A percentile compares a stretch with the other conserved stretches of the same genome.
Evolutionary conservation across 2,113 vertebrate species (phyloP).

Genomic region (Mola mola): DNA sequence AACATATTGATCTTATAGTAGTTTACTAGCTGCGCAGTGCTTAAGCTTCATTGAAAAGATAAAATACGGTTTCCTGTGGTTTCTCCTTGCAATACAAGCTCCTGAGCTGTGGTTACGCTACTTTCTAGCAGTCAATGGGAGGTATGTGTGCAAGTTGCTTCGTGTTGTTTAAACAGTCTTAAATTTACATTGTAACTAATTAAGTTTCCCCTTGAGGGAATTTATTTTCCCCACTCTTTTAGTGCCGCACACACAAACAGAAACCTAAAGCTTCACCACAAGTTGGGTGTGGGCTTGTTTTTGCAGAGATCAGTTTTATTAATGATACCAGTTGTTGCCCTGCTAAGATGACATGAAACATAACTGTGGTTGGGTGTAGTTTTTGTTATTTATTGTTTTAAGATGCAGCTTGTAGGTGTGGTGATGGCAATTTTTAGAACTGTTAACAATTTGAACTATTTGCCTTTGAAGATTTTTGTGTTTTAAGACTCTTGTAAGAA

Average conservation of each 20-base stretch:
- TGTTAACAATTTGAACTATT: no score
- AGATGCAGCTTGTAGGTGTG: no score
- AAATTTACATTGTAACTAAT: neutral
- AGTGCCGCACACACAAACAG: neutral
- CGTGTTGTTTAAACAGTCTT: slow-evolving; percentile 3
- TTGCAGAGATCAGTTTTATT: neutral
- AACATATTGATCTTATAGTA: neutral
- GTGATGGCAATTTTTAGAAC: no score
- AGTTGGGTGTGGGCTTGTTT: neutral
- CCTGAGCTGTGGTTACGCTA: slow-evolving; percentile 65
- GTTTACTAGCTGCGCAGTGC: slow-evolving; percentile 1
- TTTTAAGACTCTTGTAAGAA: no score
- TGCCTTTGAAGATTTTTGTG: no score
- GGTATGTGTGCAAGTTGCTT: slow-evolving; percentile 18
- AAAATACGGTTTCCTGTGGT: slow-evolving; percentile 76
- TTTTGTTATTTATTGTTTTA: no score
- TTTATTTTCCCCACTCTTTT: neutral
- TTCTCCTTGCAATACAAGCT: slow-evolving; percentile 50
- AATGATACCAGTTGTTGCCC: no score
- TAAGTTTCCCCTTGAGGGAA: neutral
- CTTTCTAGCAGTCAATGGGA: slow-evolving; percentile 60
- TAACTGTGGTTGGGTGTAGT: no score
- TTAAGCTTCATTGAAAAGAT: slow-evolving; percentile 27
- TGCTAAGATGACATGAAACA: no score
- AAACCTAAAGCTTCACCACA: neutral